Evolutionary conservation across 2,113 vertebrate genomes (phyloP).

Genomic region (Stegostoma tigrinum): DNA sequence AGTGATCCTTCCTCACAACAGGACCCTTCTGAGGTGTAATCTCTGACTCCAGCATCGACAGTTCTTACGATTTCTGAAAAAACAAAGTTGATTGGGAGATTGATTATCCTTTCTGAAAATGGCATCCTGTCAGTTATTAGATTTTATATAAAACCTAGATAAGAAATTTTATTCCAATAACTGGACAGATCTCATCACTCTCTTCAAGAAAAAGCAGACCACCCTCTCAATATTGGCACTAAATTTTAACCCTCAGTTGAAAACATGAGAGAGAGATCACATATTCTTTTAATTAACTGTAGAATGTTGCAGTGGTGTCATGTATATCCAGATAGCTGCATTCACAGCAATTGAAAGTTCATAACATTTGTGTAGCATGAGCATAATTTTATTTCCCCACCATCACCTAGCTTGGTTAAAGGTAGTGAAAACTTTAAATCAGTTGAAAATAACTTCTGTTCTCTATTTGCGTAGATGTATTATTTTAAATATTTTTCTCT

Average conservation of each 20-base stretch:
- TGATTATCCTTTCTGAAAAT: neutral
- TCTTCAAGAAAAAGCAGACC: neutral
- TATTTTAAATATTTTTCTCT: neutral
- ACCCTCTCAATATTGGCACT: neutral
- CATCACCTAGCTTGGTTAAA: neutral
- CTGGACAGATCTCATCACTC: neutral
- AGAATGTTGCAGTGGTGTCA: neutral
- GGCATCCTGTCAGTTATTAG: neutral
- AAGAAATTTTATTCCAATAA: neutral
- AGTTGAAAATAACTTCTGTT: neutral
- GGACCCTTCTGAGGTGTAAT: too few species aligned
- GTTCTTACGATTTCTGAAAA: too few species aligned
- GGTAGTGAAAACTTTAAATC: neutral
- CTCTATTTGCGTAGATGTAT: neutral
- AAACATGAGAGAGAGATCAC: neutral
- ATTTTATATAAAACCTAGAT: neutral
- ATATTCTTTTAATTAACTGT: neutral
- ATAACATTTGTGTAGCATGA: neutral
- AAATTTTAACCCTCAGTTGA: neutral
- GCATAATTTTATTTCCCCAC: neutral
- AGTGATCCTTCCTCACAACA: too few species aligned
- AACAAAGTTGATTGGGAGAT: neutral
- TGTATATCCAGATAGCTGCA: neutral
- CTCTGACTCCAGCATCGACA: too few species aligned
- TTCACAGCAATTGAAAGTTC: neutral